Evolutionary conservation across 2,113 vertebrate species (phyloP).

Genomic region (Lucifuga dentata): DNA sequence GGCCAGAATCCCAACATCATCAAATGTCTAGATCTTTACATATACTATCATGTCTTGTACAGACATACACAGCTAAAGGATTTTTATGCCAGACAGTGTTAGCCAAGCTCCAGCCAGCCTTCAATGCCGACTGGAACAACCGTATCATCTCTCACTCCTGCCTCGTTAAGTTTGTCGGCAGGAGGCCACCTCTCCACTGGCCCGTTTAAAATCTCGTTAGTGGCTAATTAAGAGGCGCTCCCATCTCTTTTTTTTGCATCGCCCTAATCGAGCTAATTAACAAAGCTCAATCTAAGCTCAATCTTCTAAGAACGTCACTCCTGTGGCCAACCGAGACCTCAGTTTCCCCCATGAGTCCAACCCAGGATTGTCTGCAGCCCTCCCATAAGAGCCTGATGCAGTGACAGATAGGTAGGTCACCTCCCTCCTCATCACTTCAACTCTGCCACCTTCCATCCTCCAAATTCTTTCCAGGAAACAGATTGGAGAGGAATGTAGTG

Average conservation of each 20-base stretch:
- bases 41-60: not conserved
- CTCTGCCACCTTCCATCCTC: conserved; percentile 43
- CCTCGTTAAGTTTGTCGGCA: conserved; percentile 67
- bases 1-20: not conserved
- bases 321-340: conserved; percentile 68
- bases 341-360: conserved; percentile 63
- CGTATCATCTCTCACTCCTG: conserved; percentile 52
- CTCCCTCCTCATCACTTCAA: conserved; percentile 22
- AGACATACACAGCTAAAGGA: conserved; percentile 2
- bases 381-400: conserved; percentile 72
- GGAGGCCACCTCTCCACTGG: conserved; percentile 78
- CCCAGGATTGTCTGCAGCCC: conserved; percentile 71
- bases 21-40: not conserved
- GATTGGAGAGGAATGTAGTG: conserved; percentile 37
- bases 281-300: conserved; percentile 74
- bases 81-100: conserved; percentile 38
- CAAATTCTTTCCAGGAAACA: conserved; percentile 62
- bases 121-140: conserved; percentile 53
- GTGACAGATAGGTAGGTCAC: conserved; percentile 75
- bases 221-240: conserved; percentile 83
- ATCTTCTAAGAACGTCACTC: conserved; percentile 80
- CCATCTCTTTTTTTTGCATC: conserved; percentile 77
- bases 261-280: conserved; percentile 83
- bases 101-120: conserved; percentile 58
- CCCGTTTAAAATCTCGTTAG: conserved; percentile 84